Percentiles rank a stretch among this genome's conserved stretches.
Conservation (phyloP, 1,140 invertebrate genomes). For the Bombus vancouverensis region DNA sequence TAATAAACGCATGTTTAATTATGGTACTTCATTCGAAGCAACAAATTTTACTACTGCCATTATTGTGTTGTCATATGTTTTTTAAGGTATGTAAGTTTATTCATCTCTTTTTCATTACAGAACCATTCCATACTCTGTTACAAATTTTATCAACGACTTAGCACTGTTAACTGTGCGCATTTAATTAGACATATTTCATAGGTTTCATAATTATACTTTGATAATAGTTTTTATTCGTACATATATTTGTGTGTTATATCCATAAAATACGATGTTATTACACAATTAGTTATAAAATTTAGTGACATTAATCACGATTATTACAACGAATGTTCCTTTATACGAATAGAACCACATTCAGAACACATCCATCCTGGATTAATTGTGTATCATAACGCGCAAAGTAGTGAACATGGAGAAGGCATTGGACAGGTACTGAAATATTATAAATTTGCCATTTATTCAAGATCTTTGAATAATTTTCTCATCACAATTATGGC, state of each 20-base stretch:
- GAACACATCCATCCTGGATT: neutral
- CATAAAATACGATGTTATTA: neutral
- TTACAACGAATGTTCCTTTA: neutral
- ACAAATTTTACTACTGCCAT: too few species aligned
- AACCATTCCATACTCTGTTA: too few species aligned
- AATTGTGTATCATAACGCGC: neutral
- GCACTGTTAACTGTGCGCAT: too few species aligned
- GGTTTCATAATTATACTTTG: neutral
- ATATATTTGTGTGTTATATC: neutral
- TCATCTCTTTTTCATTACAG: too few species aligned
- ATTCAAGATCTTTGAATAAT: neutral
- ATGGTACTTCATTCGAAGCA: too few species aligned
- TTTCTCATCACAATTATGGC: neutral
- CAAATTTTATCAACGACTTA: too few species aligned
- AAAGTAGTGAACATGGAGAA: slow-evolving; percentile 42
- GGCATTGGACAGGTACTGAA: slow-evolving; percentile 46
- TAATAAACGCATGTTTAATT: too few species aligned
- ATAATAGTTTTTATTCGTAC: neutral
- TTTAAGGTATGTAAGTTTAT: too few species aligned
- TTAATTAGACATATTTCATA: neutral
- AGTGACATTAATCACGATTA: neutral
- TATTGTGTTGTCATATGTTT: too few species aligned
- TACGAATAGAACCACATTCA: neutral
- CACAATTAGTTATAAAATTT: neutral
- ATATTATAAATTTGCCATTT: neutral